These are phyloP conservation scores for Palythoa grandiflora DNA, from an alignment of 92 coral and sea anemone genomes.

Conservation along the genomic window DNA sequence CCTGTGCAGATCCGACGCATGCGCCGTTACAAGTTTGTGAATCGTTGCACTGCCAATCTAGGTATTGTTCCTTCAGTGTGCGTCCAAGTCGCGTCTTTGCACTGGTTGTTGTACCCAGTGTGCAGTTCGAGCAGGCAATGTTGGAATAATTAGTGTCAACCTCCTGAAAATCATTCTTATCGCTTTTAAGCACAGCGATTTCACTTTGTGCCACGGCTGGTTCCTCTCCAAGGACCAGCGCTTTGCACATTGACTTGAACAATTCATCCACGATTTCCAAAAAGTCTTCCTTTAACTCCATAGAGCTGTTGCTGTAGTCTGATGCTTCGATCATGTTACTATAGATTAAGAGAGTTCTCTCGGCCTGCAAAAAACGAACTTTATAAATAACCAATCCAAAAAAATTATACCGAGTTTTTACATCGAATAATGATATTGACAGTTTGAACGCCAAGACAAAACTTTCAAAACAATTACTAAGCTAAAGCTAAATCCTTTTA, in stretches of 20 bases:
- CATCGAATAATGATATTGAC: neutral
- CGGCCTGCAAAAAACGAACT: conserved; percentile 56
- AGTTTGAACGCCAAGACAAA: too few species aligned
- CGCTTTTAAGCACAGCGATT: conserved; percentile 67
- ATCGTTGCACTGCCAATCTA: conserved; percentile 75
- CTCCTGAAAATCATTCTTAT: conserved; percentile 62
- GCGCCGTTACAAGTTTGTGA: conserved; percentile 90
- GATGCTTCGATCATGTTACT: conserved; percentile 62
- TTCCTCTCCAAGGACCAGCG: conserved; percentile 69
- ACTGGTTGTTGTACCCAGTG: conserved; percentile 45
- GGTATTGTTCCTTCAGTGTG: conserved; percentile 71
- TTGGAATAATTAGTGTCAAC: conserved; percentile 63
- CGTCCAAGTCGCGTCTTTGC: conserved; percentile 79
- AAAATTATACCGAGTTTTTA: too few species aligned
- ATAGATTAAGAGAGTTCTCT: conserved; percentile 49
- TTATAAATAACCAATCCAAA: too few species aligned
- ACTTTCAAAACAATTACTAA: too few species aligned
- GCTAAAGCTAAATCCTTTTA: too few species aligned
- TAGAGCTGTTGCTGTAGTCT: conserved; percentile 65
- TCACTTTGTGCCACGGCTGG: conserved; percentile 71
- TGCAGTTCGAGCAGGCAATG: conserved; percentile 70
- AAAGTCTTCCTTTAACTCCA: conserved; percentile 66
- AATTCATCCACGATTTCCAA: conserved; percentile 60
- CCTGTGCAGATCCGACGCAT: conserved; percentile 94
- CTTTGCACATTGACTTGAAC: conserved; percentile 84